phyloP scores from a whole-genome alignment of 2,888 invertebrate species.

The Andrena minutula region DNA sequence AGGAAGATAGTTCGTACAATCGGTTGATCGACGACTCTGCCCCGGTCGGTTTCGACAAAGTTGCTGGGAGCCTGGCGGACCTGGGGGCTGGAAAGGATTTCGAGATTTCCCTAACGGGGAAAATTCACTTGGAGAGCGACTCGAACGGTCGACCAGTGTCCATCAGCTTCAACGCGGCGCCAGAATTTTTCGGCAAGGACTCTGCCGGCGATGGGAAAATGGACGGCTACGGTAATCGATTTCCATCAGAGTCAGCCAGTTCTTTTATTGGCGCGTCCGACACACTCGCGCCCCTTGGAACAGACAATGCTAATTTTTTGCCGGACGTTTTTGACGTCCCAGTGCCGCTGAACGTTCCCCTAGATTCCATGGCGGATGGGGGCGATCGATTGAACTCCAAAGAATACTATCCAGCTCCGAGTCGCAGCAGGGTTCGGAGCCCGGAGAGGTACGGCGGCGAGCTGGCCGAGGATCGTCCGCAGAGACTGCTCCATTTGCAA shows the following conservation, averaged over 20 bases:
- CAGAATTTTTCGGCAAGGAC: constrained; percentile 26
- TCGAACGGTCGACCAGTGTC: constrained; percentile 66
- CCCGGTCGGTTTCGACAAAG: constrained; percentile 4
- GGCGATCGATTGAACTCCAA: constrained; percentile 21
- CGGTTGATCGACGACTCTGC: constrained; percentile 1
- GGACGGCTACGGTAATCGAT: constrained; percentile 22
- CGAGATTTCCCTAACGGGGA: constrained; percentile 73
- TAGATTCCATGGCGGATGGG: not conserved
- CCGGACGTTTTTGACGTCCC: constrained; percentile 11
- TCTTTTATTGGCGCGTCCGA: constrained; percentile 24
- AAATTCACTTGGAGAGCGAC: constrained; percentile 72
- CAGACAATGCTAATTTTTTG: constrained; percentile 43
- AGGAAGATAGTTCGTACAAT: not conserved
- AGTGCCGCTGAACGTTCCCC: not conserved
- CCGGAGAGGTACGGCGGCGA: not conserved
- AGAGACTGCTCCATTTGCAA: constrained; percentile 28
- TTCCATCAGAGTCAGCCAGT: constrained; percentile 12
- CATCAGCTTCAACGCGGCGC: constrained; percentile 70
- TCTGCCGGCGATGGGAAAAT: not conserved
- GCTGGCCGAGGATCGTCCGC: not conserved
- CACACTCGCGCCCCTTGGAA: constrained; percentile 21
- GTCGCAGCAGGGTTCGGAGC: constrained; percentile 5
- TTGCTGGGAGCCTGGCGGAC: not conserved
- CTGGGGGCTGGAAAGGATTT: constrained; percentile 37
- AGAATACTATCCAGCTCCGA: not conserved